phyloP scores from a whole-genome alignment of 2,888 invertebrate species.

The Ametastegia equiseti region DNA sequence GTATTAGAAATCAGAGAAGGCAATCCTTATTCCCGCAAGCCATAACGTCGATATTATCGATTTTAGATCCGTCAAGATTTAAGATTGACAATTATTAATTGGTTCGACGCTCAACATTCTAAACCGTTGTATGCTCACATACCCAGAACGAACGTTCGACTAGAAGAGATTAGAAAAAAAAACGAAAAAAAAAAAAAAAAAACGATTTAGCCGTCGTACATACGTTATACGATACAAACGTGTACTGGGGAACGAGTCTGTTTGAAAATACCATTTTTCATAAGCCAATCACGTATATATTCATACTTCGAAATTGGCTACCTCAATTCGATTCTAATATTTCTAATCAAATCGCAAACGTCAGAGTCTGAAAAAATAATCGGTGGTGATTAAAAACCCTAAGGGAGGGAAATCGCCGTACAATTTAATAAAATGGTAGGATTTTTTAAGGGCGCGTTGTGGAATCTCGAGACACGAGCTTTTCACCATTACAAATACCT shows the following conservation, averaged over 20 bases:
- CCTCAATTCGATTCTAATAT: not conserved
- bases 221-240: not conserved
- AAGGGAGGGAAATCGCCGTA: too few species aligned
- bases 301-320: not conserved
- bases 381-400: too few species aligned
- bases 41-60: slow-evolving; percentile 34
- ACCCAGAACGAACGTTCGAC: not conserved
- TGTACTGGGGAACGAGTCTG: not conserved
- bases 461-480: not conserved
- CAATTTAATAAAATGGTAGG: not conserved
- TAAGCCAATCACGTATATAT: too few species aligned
- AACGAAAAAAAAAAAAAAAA: too few species aligned
- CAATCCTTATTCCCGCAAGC: not conserved
- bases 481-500: not conserved
- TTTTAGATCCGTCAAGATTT: slow-evolving; percentile 43
- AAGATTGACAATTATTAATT: slow-evolving; percentile 45
- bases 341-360: too few species aligned
- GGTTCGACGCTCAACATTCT: slow-evolving; percentile 27
- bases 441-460: not conserved
- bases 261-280: not conserved
- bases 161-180: slow-evolving; percentile 15
- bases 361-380: too few species aligned
- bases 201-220: not conserved
- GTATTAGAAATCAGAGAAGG: slow-evolving; percentile 1
- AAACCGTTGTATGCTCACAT: not conserved